These are phyloP conservation scores for Drosophila barbarae DNA, from an alignment of 2,888 invertebrate genomes.

Conservation along the genomic window DNA sequence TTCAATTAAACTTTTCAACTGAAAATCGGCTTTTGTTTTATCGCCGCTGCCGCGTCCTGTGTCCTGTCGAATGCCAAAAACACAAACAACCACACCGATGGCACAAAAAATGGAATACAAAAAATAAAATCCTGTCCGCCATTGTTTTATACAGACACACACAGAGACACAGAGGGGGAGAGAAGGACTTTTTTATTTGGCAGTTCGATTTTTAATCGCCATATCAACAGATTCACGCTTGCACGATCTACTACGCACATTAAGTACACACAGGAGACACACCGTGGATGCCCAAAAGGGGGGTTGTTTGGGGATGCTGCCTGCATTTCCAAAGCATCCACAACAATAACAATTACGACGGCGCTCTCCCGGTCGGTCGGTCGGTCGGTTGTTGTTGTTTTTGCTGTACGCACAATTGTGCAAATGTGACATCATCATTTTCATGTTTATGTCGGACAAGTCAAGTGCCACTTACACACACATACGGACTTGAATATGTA, in stretches of 20 bases:
- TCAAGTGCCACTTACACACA: conserved; percentile 68
- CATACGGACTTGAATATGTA: conserved; percentile 13
- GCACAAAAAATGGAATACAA: conserved; percentile 32
- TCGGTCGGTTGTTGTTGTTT: conserved; percentile 34
- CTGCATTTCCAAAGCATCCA: conserved; percentile 55
- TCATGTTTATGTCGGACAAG: conserved; percentile 75
- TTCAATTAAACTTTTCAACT: conserved; percentile 75
- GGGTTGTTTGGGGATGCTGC: conserved; percentile 33
- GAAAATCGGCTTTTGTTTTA: conserved; percentile 75
- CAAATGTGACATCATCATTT: conserved; percentile 75
- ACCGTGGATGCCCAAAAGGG: background rate
- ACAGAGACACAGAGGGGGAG: background rate
- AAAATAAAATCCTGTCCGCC: conserved; percentile 42
- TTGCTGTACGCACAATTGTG: conserved; percentile 72
- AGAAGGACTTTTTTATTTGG: conserved; percentile 31
- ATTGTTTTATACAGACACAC: conserved; percentile 45
- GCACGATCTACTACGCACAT: conserved; percentile 72
- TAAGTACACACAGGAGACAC: conserved; percentile 51
- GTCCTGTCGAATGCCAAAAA: conserved; percentile 62
- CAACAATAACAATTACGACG: conserved; percentile 67
- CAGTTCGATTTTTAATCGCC: conserved; percentile 70
- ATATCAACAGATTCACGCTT: conserved; percentile 72
- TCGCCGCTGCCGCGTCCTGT: conserved; percentile 41
- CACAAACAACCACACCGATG: conserved; percentile 42
- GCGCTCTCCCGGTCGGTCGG: conserved; percentile 11